Evolutionary conservation across 2,113 vertebrate species (phyloP).

Genomic region (Microcebus murinus): DNA sequence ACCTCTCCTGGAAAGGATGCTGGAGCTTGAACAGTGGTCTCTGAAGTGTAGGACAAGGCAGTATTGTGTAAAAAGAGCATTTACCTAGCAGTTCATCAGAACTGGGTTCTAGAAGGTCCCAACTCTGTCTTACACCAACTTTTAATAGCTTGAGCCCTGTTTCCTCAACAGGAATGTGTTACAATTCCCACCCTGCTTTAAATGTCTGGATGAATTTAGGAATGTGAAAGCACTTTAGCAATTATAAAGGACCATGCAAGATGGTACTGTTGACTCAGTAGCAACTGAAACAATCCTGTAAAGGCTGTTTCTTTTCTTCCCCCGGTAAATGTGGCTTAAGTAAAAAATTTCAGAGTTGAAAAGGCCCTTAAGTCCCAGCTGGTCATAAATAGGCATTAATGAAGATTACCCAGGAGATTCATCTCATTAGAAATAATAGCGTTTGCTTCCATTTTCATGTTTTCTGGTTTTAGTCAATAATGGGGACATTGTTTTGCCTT

Average conservation of each 20-base stretch:
- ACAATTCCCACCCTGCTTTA: not conserved
- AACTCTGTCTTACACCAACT: not conserved
- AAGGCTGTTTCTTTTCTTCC: not conserved
- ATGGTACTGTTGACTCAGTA: not conserved
- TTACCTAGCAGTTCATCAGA: not conserved
- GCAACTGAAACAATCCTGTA: not conserved
- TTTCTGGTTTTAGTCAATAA: not conserved
- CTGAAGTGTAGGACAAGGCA: not conserved
- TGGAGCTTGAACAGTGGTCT: not conserved
- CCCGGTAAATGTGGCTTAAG: not conserved
- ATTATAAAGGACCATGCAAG: not conserved
- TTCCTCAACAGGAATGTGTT: not conserved
- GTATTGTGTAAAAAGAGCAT: not conserved
- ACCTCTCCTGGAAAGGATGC: not conserved
- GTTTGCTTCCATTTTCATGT: not conserved
- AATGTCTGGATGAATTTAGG: not conserved
- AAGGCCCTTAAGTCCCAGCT: not conserved
- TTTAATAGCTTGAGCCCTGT: not conserved
- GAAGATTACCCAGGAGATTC: not conserved
- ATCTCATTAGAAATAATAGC: not conserved
- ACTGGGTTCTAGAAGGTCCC: not conserved
- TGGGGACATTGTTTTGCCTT: not conserved
- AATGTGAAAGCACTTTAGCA: not conserved
- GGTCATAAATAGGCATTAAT: not conserved
- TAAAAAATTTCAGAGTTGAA: not conserved